Base-by-base conservation (phyloP, 2,113 vertebrate genomes). In the Spheniscus mendiculus region DNA sequence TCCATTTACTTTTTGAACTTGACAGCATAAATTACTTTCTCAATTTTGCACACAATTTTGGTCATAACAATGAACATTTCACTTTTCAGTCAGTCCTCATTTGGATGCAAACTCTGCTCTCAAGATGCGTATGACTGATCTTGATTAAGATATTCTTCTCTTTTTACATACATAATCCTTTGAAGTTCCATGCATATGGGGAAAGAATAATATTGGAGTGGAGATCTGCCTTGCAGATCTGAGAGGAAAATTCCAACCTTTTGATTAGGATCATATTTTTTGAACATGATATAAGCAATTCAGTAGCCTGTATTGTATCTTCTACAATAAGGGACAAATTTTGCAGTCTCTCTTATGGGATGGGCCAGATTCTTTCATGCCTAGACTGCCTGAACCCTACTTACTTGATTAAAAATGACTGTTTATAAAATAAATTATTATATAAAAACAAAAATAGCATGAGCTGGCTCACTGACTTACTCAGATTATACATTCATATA, bases 61-160 rank as follows among this genome's bases (percentile, higher is more conserved):
- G 84, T 94, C 58, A 62, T 17, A 89, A 44, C 85, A 96, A 97
- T 80, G 95, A 93, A 89, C 72, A 89, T 85, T 96, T 87, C 86
- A 76, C 52, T 95, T 92, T 92, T 79, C 87, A 94, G 77, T 87
- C 73, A 89, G 89, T 59, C 61, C 84, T 97, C 94, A 96, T 97
- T 93, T 92, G 53, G 74, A 96, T 97, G 93, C 93, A 95, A 89
- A 80, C 62, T 79, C 72, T 89, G 65, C 67, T 94, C 73, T 93
- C 45, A 72, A 85, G 89, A 96, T 91, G 81, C 89, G 87, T 89
- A 95, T 87, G 87, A 61, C 70, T 96, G 91, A 95, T 97, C 94
- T 94, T 94, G 94, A 97, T 97, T 97, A 97, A 96, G 95, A 97
- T 97, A 96, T 96, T 93, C 56, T 91, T 89, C 65, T 92, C 23